Base-by-base conservation (phyloP, 2,888 invertebrate genomes). In the Drosophila gaucha region DNA sequence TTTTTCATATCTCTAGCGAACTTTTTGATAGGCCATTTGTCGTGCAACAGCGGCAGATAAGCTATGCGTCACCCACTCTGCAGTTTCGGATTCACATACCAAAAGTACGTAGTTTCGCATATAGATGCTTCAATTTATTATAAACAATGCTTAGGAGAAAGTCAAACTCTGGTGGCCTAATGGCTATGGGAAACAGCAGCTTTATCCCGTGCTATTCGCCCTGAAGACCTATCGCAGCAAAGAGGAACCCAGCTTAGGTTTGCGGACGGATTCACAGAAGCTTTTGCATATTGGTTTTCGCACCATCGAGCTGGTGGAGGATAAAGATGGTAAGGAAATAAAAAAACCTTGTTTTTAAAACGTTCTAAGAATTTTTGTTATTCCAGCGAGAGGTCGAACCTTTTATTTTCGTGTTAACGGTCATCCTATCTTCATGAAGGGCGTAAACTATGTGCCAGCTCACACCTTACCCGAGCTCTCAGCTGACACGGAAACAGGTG, bases 151-250 rank as follows among this genome's bases (percentile, higher is more conserved):
- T 20, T 30, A 94, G 93, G 79, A 90, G 6, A 78, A 88, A 30
- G 93, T 96, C 0, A 89, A 94, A 52, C 83, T 93, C 9, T 99
- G 99, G 99, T 99, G 98, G 98, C 99, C 99, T 0, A 98, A 97
- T 91, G 98, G 98, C 9, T 96, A 95, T 88, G 98, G 98, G 0
- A 89, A 93, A 0, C 98, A 96, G 89, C 93, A 93, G 0, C 92
- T 99, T 1, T 99, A 99, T 86, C 91, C 93, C 1, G 89, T 97
- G 26, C 91, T 92, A 43, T 92, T 95, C 1, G 92, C 91, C 1
- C 93, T 90, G 31, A 86, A 91, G 16, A 92, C 92, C 65, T 89
- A 86, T 76, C 33, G 69, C n/a, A 70, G 43, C 18, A 44, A 30
- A 0, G 62, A 62, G 1, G 85, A 68, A 0, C 82, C 86, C 1